Conservation (phyloP, 1,140 invertebrate species). For the Drosophila mauritiana region DNA sequence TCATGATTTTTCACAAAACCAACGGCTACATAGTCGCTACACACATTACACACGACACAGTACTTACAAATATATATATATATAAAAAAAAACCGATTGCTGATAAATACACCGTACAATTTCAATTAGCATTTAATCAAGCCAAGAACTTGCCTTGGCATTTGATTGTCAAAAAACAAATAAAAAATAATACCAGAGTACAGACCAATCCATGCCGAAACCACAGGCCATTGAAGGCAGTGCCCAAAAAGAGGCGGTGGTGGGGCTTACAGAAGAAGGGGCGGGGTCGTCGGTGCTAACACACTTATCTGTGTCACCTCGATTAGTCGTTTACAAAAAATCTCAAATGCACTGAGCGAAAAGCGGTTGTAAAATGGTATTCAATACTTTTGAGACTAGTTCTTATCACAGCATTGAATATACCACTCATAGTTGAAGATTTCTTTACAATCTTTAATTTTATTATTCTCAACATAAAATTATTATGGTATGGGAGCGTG, state of each 20-base stretch:
- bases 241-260: neutral
- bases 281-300: constrained; percentile 42
- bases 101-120: constrained; percentile 45
- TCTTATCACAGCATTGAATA: too few species aligned
- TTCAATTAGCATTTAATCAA: constrained; percentile 68
- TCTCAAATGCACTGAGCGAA: constrained; percentile 24
- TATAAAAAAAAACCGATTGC: constrained; percentile 11
- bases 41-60: constrained; percentile 5
- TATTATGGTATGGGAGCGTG: neutral
- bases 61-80: neutral
- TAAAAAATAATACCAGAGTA: neutral
- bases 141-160: constrained; percentile 60
- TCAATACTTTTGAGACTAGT: too few species aligned
- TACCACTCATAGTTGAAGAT: too few species aligned
- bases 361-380: neutral
- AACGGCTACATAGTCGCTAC: constrained; percentile 21
- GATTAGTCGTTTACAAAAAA: constrained; percentile 37
- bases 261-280: constrained; percentile 15
- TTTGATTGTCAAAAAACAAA: constrained; percentile 49
- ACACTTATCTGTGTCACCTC: constrained; percentile 63
- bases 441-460: too few species aligned
- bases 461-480: neutral
- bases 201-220: constrained; percentile 27
- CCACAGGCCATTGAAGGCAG: constrained; percentile 8
- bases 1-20: constrained; percentile 45